A percentile compares a stretch with the other conserved stretches of the same genome.
Conservation (phyloP, 1,140 invertebrate species). For the Asbolus verrucosus region DNA sequence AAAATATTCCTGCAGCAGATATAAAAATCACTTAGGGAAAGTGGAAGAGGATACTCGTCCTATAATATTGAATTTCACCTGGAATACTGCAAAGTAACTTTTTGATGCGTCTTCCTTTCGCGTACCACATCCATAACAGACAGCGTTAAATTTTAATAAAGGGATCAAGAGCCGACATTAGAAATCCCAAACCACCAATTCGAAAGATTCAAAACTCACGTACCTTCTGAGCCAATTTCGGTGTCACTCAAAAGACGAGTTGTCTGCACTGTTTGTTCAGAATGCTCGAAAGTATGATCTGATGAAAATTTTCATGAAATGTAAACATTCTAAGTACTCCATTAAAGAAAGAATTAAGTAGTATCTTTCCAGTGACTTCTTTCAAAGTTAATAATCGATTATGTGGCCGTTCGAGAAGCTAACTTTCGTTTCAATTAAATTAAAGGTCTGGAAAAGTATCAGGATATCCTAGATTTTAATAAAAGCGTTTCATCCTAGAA, state of each 20-base stretch:
- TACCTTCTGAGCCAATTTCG: conserved; percentile 7
- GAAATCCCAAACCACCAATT: conserved; percentile 27
- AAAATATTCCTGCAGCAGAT: conserved; percentile 26
- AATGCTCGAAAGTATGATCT: no score
- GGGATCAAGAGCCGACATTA: conserved; percentile 30
- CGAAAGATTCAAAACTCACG: conserved; percentile 14
- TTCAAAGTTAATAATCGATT: no score
- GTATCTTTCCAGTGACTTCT: no score
- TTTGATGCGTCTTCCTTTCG: conserved; percentile 34
- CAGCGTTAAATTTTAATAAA: conserved; percentile 38
- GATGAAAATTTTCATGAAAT: no score
- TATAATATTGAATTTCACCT: conserved; percentile 36
- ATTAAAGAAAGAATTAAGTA: no score
- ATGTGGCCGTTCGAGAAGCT: no score
- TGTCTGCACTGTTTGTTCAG: not conserved
- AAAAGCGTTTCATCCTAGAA: no score
- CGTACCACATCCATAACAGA: conserved; percentile 34
- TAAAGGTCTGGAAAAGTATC: no score
- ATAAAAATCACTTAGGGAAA: conserved; percentile 34
- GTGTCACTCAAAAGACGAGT: not conserved
- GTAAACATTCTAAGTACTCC: no score
- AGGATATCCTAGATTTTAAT: no score
- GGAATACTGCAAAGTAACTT: conserved; percentile 19
- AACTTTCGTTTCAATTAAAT: no score
- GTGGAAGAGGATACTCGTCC: conserved; percentile 29